Base-by-base conservation (phyloP, 1,140 invertebrate species). In the Diuraphis noxia region DNA sequence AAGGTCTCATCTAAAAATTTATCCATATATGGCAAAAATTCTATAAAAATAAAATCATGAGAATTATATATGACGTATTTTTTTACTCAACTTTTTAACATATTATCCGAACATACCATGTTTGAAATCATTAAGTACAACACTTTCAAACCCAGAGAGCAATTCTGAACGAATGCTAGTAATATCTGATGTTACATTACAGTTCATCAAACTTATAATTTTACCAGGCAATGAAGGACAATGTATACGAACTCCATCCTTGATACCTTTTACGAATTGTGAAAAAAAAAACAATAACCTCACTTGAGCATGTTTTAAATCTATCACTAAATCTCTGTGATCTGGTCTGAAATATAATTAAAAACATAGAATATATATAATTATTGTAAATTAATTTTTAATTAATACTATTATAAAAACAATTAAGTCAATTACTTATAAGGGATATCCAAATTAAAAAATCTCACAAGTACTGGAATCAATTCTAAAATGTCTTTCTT, bases 1-100 rank as follows among this genome's bases (percentile, higher is more conserved):
- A 91, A 49, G 19, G 63, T 52, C 52, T 91, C 89, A 52, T 91
- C 89, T 91, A 91, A 91, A 91, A 91, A 52, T 91, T 49, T 82
- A 81, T 91, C 89, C 89, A 91, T 91, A 9, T 25, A 81, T 19
- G 89, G 89, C 52, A 91, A 52, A 91, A 91, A 91, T 91, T 91
- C 89, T 91, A 49, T 77, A 82, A 82, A 49, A 91, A 81, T 34
- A 43, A 36, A 79, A 46, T 40, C 17, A 30, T 41, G 25, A n/a
- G 17, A 30, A 52, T 49, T 88, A 38, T 38, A 7, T 25, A 3
- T 30, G 13, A 82, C 13, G 43, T 43, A 34, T 46, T 34, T 46
- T 41, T 56, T 52, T 36, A 30, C 10, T 87, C 0, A 40, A 63
- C 30, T 23, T 17, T 52, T 38, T 9, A 43, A 82, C 9, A 77